A percentile compares a stretch with the other conserved stretches of the same genome.
phyloP scores from a whole-genome alignment of 37 sponge, comb jelly and placozoan species.

The Geodia barretti region DNA sequence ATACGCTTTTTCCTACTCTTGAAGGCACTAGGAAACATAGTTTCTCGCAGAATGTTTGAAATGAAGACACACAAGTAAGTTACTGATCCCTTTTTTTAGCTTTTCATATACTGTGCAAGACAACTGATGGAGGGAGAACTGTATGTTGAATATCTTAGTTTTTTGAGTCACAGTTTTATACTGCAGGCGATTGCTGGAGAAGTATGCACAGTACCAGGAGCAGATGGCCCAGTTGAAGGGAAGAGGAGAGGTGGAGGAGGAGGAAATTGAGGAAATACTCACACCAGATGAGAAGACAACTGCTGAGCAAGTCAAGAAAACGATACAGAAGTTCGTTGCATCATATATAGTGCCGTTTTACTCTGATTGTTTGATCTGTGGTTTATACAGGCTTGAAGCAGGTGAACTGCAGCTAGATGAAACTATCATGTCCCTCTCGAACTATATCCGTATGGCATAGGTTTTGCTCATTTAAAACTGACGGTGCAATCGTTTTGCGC shows the following conservation, averaged over 20 bases:
- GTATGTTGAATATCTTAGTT: neutral
- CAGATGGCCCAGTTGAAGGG: constrained; percentile 34
- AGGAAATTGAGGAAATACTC: constrained; percentile 76
- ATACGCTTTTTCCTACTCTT: too few relatives aligned
- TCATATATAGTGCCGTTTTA: neutral
- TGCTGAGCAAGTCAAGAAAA: constrained; percentile 42
- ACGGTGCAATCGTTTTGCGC: too few relatives aligned
- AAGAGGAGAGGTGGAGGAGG: constrained; percentile 14
- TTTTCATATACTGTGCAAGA: too few relatives aligned
- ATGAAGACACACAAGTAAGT: constrained; percentile 62
- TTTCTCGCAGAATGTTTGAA: constrained; percentile 36
- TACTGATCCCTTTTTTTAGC: neutral
- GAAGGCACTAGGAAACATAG: constrained; percentile 71
- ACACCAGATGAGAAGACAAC: constrained; percentile 74
- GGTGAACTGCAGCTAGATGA: constrained; percentile 71
- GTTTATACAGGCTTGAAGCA: constrained; percentile 51
- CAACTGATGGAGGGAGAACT: too few relatives aligned
- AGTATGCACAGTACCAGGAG: constrained; percentile 33
- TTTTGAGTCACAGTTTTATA: neutral
- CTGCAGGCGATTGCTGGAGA: constrained; percentile 67
- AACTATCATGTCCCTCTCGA: constrained; percentile 39
- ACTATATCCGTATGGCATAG: constrained; percentile 21
- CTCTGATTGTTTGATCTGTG: neutral
- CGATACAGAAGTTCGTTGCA: constrained; percentile 46
- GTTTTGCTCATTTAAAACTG: neutral